phyloP scores from a whole-genome alignment of 1,140 invertebrate species.

The Hirudo medicinalis region DNA sequence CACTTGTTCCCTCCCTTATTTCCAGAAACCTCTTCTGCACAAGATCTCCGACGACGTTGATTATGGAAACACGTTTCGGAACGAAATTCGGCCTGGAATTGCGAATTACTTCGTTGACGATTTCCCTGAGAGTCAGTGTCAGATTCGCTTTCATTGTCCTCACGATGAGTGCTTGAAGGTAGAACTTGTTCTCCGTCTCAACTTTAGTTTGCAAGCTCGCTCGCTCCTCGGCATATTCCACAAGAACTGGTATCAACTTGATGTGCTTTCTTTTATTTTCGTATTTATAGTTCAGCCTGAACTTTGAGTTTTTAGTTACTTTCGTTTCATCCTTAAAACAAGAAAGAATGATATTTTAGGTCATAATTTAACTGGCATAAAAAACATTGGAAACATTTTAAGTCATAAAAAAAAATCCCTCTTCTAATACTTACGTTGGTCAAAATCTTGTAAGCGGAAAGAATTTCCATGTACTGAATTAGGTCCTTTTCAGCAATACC shows the following conservation, averaged over 20 bases:
- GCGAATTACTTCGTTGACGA: slow-evolving; percentile 85
- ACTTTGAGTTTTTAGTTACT: slow-evolving; percentile 46
- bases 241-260: slow-evolving; percentile 70
- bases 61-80: slow-evolving; percentile 86
- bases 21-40: slow-evolving; percentile 97
- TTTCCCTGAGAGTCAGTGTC: slow-evolving; percentile 68
- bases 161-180: slow-evolving; percentile 89
- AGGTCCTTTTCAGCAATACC: too few species aligned
- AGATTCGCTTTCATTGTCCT: slow-evolving; percentile 86
- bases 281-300: slow-evolving; percentile 69
- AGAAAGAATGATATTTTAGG: background rate
- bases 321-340: slow-evolving; percentile 31
- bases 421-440: too few species aligned
- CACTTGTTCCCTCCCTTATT: too few species aligned
- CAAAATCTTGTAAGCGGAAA: too few species aligned
- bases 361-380: too few species aligned
- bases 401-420: too few species aligned
- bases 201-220: slow-evolving; percentile 62
- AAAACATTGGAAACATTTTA: too few species aligned
- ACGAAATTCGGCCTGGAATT: slow-evolving; percentile 78
- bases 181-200: slow-evolving; percentile 94
- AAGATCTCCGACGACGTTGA: slow-evolving; percentile 90
- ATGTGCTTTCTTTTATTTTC: slow-evolving; percentile 83
- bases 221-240: slow-evolving; percentile 59
- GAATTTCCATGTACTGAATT: too few species aligned